Conservation (phyloP, 64 coral and sea anemone genomes). For the Pocillopora damicornis region DNA sequence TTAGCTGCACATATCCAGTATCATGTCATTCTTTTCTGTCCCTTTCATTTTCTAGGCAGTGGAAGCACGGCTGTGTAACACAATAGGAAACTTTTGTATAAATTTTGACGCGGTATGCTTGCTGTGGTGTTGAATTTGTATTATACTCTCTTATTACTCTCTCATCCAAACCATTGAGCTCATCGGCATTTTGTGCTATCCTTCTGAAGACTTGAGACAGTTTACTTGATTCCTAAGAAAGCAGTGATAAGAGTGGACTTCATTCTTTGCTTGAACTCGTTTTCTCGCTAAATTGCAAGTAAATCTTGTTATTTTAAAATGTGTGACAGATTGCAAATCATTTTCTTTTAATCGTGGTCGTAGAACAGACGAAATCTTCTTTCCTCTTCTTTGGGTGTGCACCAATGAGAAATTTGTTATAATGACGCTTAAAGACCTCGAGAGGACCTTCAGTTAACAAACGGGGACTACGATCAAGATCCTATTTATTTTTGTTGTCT, state of each 20-base stretch:
- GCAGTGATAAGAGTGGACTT: not conserved
- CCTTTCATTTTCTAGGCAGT: not conserved
- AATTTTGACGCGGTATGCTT: constrained; percentile 26
- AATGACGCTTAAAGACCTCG: not conserved
- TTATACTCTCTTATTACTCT: constrained; percentile 23
- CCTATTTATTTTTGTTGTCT: too few relatives aligned
- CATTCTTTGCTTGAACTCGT: too few relatives aligned
- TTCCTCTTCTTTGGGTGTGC: too few relatives aligned
- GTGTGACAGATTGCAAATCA: too few relatives aligned
- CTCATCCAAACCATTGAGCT: constrained; percentile 13
- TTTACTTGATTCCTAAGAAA: not conserved
- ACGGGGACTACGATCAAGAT: not conserved
- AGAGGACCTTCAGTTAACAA: not conserved
- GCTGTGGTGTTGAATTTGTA: constrained; percentile 40
- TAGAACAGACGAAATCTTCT: too few relatives aligned
- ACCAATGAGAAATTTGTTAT: too few relatives aligned
- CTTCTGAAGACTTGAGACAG: not conserved
- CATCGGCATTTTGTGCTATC: not conserved
- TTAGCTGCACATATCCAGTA: not conserved
- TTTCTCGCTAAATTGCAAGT: too few relatives aligned
- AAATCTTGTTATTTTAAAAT: too few relatives aligned
- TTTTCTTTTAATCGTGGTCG: too few relatives aligned
- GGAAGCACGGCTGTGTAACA: constrained; percentile 36
- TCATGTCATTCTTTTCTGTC: not conserved
- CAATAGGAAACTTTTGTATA: constrained; percentile 5